These are phyloP conservation scores for Apodemia mormo DNA, from an alignment of 2,888 invertebrate genomes.

Conservation along the genomic window DNA sequence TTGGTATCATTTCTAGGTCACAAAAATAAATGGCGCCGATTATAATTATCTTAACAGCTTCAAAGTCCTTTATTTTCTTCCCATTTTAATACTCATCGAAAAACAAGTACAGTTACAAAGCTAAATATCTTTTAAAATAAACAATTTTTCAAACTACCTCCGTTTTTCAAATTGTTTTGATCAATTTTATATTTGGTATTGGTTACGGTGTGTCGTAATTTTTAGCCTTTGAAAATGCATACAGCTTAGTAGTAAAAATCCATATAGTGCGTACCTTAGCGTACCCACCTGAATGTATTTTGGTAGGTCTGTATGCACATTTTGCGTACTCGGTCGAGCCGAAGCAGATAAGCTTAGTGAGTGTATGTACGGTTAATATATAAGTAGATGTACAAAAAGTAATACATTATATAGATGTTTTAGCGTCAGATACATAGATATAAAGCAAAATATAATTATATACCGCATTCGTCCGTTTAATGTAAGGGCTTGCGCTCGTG, in stretches of 20 bases:
- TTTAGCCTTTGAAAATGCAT: no score
- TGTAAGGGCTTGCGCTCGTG: constrained; percentile 81
- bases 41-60: no score
- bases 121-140: no score
- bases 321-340: constrained; percentile 65
- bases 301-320: constrained; percentile 57
- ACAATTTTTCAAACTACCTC: no score
- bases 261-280: constrained; percentile 38
- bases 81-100: no score
- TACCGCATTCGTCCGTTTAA: constrained; percentile 82
- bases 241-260: constrained; percentile 19
- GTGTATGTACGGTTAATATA: constrained; percentile 79
- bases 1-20: no score
- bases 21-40: no score
- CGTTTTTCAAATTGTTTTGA: no score
- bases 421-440: constrained; percentile 82
- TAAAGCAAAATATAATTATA: constrained; percentile 80
- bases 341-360: constrained; percentile 77
- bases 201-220: no score
- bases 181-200: no score
- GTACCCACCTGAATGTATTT: constrained; percentile 36
- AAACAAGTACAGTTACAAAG: no score
- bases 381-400: constrained; percentile 82
- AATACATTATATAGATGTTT: constrained; percentile 82
- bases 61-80: no score